phyloP scores from a whole-genome alignment of 1,140 invertebrate genomes.

The Lordiphosa clarofinis region DNA sequence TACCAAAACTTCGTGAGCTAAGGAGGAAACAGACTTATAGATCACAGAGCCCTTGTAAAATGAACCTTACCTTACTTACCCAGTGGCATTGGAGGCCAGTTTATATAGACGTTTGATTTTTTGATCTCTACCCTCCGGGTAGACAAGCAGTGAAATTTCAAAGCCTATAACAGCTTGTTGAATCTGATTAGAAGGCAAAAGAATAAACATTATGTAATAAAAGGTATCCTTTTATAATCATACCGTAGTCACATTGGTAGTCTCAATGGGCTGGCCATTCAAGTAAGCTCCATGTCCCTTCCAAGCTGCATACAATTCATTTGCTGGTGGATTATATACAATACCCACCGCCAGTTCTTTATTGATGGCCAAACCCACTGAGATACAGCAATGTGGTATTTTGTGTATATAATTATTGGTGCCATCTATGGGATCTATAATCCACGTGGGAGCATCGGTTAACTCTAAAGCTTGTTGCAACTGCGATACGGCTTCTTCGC shows the following conservation, averaged over 20 bases:
- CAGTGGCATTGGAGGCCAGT: slow-evolving; percentile 49
- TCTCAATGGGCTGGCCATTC: slow-evolving; percentile 84
- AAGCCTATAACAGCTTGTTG: slow-evolving; percentile 39
- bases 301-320: slow-evolving; percentile 86
- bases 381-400: slow-evolving; percentile 85
- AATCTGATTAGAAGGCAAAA: slow-evolving; percentile 19
- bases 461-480: slow-evolving; percentile 80
- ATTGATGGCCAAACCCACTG: slow-evolving; percentile 84
- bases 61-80: slow-evolving; percentile 49
- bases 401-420: slow-evolving; percentile 87
- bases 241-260: slow-evolving; percentile 59
- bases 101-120: slow-evolving; percentile 64
- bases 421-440: slow-evolving; percentile 91
- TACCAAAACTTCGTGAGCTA: slow-evolving; percentile 86
- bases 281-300: slow-evolving; percentile 87
- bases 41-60: slow-evolving; percentile 2
- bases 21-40: background rate
- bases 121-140: slow-evolving; percentile 41
- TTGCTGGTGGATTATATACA: slow-evolving; percentile 88
- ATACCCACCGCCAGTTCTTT: slow-evolving; percentile 85
- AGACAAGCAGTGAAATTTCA: slow-evolving; percentile 66
- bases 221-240: slow-evolving; percentile 1
- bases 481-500: slow-evolving; percentile 86
- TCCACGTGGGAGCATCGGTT: slow-evolving; percentile 92
- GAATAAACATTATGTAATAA: background rate